phyloP scores from a whole-genome alignment of 1,140 invertebrate species.

The Cherax quadricarinatus region DNA sequence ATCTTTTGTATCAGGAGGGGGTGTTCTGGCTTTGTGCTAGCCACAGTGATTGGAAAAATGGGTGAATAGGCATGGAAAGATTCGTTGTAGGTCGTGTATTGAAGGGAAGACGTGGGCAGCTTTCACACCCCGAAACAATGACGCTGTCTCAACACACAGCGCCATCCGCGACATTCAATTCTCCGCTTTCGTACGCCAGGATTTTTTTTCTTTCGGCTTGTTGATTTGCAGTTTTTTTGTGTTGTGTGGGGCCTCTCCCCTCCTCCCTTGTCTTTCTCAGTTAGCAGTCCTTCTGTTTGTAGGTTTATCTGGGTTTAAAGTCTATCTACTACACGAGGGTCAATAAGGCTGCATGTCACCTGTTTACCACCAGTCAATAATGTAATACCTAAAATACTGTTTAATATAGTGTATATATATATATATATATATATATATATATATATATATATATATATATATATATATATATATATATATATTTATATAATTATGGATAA shows the following conservation, averaged over 20 bases:
- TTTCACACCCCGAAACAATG: slow-evolving; percentile 49
- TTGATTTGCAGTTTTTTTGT: background rate
- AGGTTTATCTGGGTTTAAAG: too few relatives aligned
- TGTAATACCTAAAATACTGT: too few relatives aligned
- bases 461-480: too few relatives aligned
- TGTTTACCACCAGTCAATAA: too few relatives aligned
- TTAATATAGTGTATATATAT: background rate
- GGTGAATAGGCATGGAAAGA: slow-evolving; percentile 25
- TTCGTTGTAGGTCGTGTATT: background rate
- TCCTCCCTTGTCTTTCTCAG: too few relatives aligned
- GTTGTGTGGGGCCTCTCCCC: background rate
- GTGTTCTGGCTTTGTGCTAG: slow-evolving; percentile 50
- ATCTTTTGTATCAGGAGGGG: slow-evolving; percentile 23
- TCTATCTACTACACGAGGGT: too few relatives aligned
- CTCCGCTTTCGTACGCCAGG: background rate
- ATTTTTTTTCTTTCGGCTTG: background rate
- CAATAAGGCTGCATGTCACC: too few relatives aligned
- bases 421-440: background rate
- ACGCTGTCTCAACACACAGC: background rate
- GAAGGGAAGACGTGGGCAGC: background rate
- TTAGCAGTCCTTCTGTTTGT: too few relatives aligned
- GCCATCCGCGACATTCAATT: background rate
- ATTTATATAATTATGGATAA: too few relatives aligned
- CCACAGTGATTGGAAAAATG: slow-evolving; percentile 53
- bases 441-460: background rate